Conservation (phyloP, 2,113 vertebrate genomes). For the Hypanus sabinus region DNA sequence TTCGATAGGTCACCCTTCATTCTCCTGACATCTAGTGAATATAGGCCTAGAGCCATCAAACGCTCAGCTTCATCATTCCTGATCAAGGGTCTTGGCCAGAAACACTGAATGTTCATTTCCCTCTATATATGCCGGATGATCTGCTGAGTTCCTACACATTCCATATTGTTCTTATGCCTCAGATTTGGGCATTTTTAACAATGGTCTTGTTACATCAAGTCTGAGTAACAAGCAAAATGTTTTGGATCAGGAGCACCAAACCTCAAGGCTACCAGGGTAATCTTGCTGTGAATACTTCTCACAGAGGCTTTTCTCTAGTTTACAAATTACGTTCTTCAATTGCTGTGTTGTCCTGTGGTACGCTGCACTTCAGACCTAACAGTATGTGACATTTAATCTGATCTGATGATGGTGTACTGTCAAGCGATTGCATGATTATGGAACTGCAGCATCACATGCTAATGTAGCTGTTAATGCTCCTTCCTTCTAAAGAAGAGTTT, state of each 20-base stretch:
- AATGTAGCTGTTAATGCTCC: neutral
- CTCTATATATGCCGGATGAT: too few relatives aligned
- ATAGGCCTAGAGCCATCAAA: too few relatives aligned
- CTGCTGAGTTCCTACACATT: neutral
- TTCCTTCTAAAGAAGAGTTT: neutral
- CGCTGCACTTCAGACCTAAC: neutral
- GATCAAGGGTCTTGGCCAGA: too few relatives aligned
- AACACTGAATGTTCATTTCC: too few relatives aligned
- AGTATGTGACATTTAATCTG: neutral
- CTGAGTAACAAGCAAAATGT: too few relatives aligned
- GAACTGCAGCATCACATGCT: neutral
- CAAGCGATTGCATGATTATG: neutral
- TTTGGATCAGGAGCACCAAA: neutral
- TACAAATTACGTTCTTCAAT: neutral
- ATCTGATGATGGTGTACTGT: neutral
- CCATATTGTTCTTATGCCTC: neutral
- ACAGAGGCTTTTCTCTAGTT: neutral
- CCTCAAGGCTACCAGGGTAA: neutral
- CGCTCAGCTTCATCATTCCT: too few relatives aligned
- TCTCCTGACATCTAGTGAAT: too few relatives aligned
- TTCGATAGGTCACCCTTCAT: too few relatives aligned
- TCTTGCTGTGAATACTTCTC: neutral
- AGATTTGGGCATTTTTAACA: neutral
- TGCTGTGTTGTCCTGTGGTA: neutral
- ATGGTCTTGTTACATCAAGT: neutral